phyloP scores from a whole-genome alignment of 2,797 vertebrate species.

The Eidolon dupreanum region DNA sequence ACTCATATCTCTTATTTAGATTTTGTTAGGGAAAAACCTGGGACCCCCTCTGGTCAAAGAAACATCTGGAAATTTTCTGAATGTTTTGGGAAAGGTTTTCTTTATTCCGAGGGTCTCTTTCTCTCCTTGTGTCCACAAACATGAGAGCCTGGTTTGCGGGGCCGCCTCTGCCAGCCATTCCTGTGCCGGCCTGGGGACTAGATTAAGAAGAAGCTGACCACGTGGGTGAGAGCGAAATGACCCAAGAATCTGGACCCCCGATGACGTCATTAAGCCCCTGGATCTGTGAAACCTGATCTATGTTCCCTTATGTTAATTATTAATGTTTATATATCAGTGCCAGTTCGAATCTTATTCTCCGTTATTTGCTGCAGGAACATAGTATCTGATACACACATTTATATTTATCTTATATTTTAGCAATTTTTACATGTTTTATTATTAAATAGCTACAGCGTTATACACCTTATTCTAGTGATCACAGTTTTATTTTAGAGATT shows the following conservation, averaged over 20 bases:
- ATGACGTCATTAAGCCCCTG: not conserved
- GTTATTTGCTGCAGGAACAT: not conserved
- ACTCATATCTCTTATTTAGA: not conserved
- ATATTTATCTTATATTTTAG: not conserved
- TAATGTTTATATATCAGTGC: not conserved
- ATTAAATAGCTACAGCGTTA: not conserved
- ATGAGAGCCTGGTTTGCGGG: not conserved
- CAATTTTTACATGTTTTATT: not conserved
- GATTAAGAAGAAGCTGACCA: not conserved
- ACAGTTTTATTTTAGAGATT: not conserved
- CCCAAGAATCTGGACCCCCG: accelerated
- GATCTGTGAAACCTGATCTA: too few relatives aligned
- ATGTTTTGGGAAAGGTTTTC: not conserved
- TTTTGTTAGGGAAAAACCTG: not conserved
- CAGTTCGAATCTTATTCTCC: not conserved
- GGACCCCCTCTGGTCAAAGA: not conserved
- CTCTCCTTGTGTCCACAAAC: not conserved
- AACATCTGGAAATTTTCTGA: not conserved
- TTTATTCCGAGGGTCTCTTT: not conserved
- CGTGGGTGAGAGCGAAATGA: not conserved
- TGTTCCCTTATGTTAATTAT: not conserved
- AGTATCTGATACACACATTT: not conserved
- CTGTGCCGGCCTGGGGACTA: accelerated
- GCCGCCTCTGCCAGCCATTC: not conserved
- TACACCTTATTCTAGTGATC: not conserved